Evolutionary conservation across 2,797 vertebrate genomes (phyloP).

Genomic region (Distichodus sexfasciatus): DNA sequence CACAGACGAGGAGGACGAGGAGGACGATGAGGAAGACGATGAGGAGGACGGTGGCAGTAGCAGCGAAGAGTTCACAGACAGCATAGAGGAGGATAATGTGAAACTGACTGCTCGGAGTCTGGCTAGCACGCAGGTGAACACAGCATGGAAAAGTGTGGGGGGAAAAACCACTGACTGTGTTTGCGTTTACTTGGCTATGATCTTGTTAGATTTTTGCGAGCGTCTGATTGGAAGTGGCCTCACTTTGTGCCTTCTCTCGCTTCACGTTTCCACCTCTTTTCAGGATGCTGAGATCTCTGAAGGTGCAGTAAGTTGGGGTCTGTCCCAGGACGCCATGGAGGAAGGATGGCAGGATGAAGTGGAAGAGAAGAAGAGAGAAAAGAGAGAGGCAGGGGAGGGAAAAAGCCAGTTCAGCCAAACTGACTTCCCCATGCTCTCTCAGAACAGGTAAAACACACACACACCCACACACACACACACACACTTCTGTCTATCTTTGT

Average conservation of each 20-base stretch:
- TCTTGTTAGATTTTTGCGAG: no score
- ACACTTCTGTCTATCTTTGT: background rate
- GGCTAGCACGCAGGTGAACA: constrained; percentile 59
- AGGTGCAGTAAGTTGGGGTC: constrained; percentile 40
- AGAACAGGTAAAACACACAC: constrained; percentile 77
- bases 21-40: constrained; percentile 42
- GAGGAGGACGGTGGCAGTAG: constrained; percentile 63
- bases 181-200: no score
- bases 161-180: no score
- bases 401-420: constrained; percentile 78
- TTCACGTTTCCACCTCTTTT: no score
- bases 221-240: no score
- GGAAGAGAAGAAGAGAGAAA: constrained; percentile 67
- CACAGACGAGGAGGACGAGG: constrained; percentile 64
- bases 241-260: no score
- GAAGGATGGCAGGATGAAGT: constrained; percentile 59
- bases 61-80: constrained; percentile 80
- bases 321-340: constrained; percentile 48
- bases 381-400: constrained; percentile 75
- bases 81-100: constrained; percentile 77
- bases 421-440: constrained; percentile 78
- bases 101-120: constrained; percentile 62
- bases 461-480: constrained; percentile 1
- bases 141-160: no score
- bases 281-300: constrained; percentile 50